phyloP scores from a whole-genome alignment of 2,113 vertebrate species.

The Nesoenas mayeri region DNA sequence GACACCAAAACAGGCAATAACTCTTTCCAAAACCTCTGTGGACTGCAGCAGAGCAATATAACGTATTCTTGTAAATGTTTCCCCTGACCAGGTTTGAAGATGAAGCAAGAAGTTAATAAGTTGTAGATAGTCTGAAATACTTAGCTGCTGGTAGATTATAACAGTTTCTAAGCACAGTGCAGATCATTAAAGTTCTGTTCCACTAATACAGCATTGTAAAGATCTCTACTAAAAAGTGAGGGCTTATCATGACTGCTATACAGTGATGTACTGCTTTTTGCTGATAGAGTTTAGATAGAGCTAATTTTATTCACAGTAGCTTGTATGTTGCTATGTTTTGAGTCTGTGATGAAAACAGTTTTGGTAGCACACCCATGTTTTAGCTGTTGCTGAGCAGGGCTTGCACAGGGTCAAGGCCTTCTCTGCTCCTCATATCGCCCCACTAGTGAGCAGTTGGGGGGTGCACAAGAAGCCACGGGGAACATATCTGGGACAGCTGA shows the following conservation, averaged over 20 bases:
- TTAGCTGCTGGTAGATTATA: not conserved
- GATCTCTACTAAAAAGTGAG: not conserved
- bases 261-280: not conserved
- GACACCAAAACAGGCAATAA: not conserved
- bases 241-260: not conserved
- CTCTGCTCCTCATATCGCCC: rapidly evolving
- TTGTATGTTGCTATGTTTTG: not conserved
- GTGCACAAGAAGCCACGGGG: not conserved
- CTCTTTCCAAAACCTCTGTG: not conserved
- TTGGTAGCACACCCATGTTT: not conserved
- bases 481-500: not conserved
- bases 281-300: not conserved
- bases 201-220: not conserved
- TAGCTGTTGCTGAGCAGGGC: not conserved
- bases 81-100: not conserved
- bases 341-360: not conserved
- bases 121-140: not conserved
- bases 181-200: not conserved
- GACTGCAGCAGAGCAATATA: not conserved
- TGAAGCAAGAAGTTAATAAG: not conserved
- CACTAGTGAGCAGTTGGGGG: rapidly evolving
- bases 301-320: not conserved
- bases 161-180: not conserved
- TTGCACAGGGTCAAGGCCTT: not conserved
- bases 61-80: not conserved